phyloP scores from a whole-genome alignment of 2,888 invertebrate species.

The Harpalus rubripes region DNA sequence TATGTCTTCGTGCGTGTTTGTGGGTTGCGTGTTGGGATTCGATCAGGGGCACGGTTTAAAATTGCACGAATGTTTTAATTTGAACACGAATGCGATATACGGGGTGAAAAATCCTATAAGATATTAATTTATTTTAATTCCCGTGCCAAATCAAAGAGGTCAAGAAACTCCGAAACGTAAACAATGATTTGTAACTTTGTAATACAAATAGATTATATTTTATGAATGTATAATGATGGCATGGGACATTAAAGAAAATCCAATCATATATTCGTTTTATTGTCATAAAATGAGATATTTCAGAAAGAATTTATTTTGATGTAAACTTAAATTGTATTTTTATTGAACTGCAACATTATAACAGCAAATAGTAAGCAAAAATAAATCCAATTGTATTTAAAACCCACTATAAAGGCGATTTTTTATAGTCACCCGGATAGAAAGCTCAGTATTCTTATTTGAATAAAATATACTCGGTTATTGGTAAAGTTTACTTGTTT shows the following conservation, averaged over 20 bases:
- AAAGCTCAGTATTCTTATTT: no score
- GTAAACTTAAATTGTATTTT: no score
- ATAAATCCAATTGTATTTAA: no score
- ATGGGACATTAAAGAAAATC: background rate
- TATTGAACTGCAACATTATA: no score
- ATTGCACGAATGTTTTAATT: constrained; percentile 48
- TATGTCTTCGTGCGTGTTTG: constrained; percentile 17
- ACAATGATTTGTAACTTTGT: constrained; percentile 25
- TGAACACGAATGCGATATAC: constrained; percentile 28
- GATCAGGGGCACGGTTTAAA: constrained; percentile 32
- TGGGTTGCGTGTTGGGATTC: constrained; percentile 42
- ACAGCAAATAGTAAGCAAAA: no score
- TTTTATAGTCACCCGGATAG: no score
- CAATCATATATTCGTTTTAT: no score
- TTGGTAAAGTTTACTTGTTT: no score
- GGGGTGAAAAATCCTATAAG: constrained; percentile 41
- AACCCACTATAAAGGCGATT: no score
- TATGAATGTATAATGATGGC: background rate
- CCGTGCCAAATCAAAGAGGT: background rate
- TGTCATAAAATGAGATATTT: no score
- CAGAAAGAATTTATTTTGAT: no score
- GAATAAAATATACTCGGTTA: no score
- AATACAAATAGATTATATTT: background rate
- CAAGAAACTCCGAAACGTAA: constrained; percentile 12
- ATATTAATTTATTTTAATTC: constrained; percentile 50